Conservation (phyloP, 1,140 invertebrate genomes). For the Diachasma alloeum region DNA sequence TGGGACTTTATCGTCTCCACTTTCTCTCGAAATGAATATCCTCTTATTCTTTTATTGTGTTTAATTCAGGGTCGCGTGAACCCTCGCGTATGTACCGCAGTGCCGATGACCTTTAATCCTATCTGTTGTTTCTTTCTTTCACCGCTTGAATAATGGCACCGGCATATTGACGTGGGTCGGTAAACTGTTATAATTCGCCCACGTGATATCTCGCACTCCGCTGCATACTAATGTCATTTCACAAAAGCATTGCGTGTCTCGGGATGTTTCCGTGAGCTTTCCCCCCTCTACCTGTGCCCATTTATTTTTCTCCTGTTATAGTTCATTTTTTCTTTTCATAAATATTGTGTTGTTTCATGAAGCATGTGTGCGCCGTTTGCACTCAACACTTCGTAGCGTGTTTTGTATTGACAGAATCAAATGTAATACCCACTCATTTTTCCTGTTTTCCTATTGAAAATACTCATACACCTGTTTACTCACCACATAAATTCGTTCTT, state of each 20-base stretch:
- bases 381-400: not conserved
- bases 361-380: not conserved
- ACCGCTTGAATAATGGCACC: slow-evolving; percentile 46
- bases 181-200: slow-evolving; percentile 55
- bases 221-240: not conserved
- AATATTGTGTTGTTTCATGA: not conserved
- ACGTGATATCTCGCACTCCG: slow-evolving; percentile 27
- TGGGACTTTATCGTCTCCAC: not conserved
- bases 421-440: not conserved
- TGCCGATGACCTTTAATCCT: slow-evolving; percentile 43
- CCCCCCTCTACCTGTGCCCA: not conserved
- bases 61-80: not conserved
- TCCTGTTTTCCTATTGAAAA: not conserved
- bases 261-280: not conserved
- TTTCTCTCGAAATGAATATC: not conserved
- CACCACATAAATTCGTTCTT: not conserved
- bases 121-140: slow-evolving; percentile 32
- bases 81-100: not conserved
- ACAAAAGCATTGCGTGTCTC: not conserved
- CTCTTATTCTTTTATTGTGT: not conserved
- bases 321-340: not conserved
- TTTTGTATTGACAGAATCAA: not conserved
- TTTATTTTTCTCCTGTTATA: not conserved
- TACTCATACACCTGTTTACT: not conserved
- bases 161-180: slow-evolving; percentile 43